A percentile compares a stretch with the other conserved stretches of the same genome.
phyloP scores from a whole-genome alignment of 2,113 vertebrate species.

The Oophaga pumilio region DNA sequence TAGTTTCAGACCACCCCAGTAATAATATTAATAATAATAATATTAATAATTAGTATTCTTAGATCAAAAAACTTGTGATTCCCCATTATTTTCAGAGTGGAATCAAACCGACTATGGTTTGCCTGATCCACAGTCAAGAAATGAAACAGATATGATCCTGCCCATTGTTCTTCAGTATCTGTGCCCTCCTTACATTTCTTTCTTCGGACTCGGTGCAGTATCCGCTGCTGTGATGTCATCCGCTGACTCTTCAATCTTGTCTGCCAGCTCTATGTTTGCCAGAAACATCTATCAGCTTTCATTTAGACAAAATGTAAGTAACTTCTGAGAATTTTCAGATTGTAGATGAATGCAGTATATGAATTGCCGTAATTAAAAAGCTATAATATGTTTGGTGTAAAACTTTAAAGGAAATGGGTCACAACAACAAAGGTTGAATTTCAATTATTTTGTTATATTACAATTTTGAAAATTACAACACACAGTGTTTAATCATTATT shows the following conservation, averaged over 20 bases:
- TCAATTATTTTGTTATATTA: not conserved
- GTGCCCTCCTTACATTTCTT: slow-evolving; percentile 89
- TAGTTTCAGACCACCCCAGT: no score
- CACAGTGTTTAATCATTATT: not conserved
- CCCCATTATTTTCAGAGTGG: slow-evolving; percentile 79
- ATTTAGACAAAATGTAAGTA: slow-evolving; percentile 91
- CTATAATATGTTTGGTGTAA: not conserved
- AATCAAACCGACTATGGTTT: slow-evolving; percentile 86
- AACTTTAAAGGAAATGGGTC: not conserved
- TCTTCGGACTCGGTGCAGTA: slow-evolving; percentile 93
- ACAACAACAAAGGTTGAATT: not conserved
- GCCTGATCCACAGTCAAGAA: slow-evolving; percentile 77
- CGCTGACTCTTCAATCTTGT: slow-evolving; percentile 95
- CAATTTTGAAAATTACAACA: not conserved
- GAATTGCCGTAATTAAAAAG: not conserved
- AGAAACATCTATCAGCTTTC: slow-evolving; percentile 95
- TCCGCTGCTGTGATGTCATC: slow-evolving; percentile 98
- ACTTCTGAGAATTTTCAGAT: not conserved
- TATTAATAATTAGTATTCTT: not conserved
- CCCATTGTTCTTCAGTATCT: slow-evolving; percentile 94
- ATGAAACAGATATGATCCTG: slow-evolving; percentile 93
- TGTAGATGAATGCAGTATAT: no score
- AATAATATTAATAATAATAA: no score
- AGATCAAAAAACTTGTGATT: not conserved
- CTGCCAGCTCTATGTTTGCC: slow-evolving; percentile 97